Percentiles rank a stretch among this genome's conserved stretches.
Evolutionary conservation across 2,888 invertebrate species (phyloP).

Genomic region (Ormyrus nitidulus): DNA sequence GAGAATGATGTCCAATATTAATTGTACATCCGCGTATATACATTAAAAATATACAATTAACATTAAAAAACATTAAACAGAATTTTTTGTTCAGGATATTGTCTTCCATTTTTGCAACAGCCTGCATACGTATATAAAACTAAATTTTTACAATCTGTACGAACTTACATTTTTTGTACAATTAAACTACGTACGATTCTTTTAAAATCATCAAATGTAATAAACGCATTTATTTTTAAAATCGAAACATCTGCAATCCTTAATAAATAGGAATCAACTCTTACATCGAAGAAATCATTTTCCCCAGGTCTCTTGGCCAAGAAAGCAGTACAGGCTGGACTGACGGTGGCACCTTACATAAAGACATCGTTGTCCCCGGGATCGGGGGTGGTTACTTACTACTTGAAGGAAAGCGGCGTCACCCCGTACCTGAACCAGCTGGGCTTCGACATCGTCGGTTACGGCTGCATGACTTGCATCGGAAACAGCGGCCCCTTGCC

Average conservation of each 20-base stretch:
- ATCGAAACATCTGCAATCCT: no score
- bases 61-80: no score
- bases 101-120: no score
- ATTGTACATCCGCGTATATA: no score
- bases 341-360: constrained; percentile 93
- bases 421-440: constrained; percentile 89
- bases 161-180: neutral
- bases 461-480: constrained; percentile 99
- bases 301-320: constrained; percentile 88
- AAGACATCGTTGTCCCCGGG: constrained; percentile 98
- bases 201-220: neutral
- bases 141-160: neutral
- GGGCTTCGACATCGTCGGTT: constrained; percentile 97
- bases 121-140: no score
- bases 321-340: constrained; percentile 94
- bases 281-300: no score
- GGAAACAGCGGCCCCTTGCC: constrained; percentile 98
- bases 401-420: constrained; percentile 92
- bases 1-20: no score
- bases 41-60: no score
- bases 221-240: no score
- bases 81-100: no score
- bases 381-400: constrained; percentile 95
- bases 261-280: no score
- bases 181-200: neutral